phyloP scores from a whole-genome alignment of 2,113 vertebrate genomes.

The Brachyistius frenatus region DNA sequence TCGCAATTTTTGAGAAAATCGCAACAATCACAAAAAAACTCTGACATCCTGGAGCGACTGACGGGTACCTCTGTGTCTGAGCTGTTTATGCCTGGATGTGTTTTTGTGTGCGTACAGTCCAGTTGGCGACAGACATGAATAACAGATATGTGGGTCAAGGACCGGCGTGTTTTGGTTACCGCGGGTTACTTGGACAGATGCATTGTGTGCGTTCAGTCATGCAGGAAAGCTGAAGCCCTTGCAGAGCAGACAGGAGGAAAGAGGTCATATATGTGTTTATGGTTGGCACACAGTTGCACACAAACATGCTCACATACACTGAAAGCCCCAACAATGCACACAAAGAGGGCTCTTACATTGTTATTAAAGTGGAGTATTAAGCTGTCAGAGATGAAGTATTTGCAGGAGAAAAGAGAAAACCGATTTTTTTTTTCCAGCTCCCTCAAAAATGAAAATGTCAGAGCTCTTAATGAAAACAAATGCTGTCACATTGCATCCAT shows the following conservation, averaged over 20 bases:
- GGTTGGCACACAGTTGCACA: constrained; percentile 22
- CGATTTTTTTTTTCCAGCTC: constrained; percentile 37
- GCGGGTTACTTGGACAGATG: constrained; percentile 17
- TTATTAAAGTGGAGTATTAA: constrained; percentile 38
- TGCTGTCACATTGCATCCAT: background rate
- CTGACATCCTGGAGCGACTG: background rate
- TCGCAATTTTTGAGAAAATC: no score
- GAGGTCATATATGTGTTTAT: constrained; percentile 51
- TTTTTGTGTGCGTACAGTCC: constrained; percentile 6
- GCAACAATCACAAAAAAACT: no score
- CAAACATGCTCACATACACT: constrained; percentile 17
- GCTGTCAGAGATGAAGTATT: constrained; percentile 34
- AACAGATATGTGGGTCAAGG: constrained; percentile 64
- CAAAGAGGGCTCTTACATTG: background rate
- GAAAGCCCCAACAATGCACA: constrained; percentile 13
- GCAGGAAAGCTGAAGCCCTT: constrained; percentile 58
- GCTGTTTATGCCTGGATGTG: background rate
- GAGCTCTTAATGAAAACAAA: constrained; percentile 57
- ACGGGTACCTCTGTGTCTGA: background rate
- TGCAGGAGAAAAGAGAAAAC: constrained; percentile 24
- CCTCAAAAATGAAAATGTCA: constrained; percentile 56
- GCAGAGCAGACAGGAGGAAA: constrained; percentile 36
- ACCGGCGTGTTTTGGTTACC: constrained; percentile 42
- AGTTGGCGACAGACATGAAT: constrained; percentile 49
- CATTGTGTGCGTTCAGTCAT: constrained; percentile 71